These are phyloP conservation scores for Phaethornis superciliosus DNA, from an alignment of 2,113 vertebrate genomes.

Conservation along the genomic window DNA sequence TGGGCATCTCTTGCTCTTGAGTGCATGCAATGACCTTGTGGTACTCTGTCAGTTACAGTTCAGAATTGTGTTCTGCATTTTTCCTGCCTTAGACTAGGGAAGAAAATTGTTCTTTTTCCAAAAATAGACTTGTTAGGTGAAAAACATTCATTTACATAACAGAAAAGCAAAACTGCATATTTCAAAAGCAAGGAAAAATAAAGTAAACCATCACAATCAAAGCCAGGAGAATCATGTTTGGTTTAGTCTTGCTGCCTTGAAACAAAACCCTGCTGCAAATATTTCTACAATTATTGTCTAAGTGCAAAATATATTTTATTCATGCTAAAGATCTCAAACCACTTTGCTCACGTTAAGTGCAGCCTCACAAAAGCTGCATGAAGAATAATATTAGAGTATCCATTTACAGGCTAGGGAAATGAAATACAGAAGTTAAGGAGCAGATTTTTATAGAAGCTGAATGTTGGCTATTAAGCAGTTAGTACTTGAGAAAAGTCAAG, in stretches of 20 bases:
- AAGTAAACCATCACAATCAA: conserved; percentile 56
- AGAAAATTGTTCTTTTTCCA: conserved; percentile 16
- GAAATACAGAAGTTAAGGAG: background rate
- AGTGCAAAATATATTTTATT: conserved; percentile 63
- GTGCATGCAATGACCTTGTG: background rate
- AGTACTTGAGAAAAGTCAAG: background rate
- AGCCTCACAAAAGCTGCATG: background rate
- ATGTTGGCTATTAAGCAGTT: background rate
- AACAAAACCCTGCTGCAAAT: conserved; percentile 51
- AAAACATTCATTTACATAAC: conserved; percentile 59
- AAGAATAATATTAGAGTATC: background rate
- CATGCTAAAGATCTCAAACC: conserved; percentile 35
- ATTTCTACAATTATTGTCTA: conserved; percentile 55
- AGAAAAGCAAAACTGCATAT: conserved; percentile 48
- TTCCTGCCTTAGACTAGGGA: background rate
- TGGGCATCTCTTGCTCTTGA: background rate
- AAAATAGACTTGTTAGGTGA: conserved; percentile 51
- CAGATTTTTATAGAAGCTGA: background rate
- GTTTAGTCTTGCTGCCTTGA: conserved; percentile 50
- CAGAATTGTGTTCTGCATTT: background rate
- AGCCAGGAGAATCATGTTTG: conserved; percentile 62
- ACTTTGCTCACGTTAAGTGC: conserved; percentile 15
- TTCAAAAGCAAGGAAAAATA: conserved; percentile 47
- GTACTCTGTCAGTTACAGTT: conserved; percentile 10
- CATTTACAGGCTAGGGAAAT: conserved; percentile 3